Percentiles rank a stretch among this genome's conserved stretches.
Conservation (phyloP, 2,113 vertebrate species). For the Puffinus mauretanicus region DNA sequence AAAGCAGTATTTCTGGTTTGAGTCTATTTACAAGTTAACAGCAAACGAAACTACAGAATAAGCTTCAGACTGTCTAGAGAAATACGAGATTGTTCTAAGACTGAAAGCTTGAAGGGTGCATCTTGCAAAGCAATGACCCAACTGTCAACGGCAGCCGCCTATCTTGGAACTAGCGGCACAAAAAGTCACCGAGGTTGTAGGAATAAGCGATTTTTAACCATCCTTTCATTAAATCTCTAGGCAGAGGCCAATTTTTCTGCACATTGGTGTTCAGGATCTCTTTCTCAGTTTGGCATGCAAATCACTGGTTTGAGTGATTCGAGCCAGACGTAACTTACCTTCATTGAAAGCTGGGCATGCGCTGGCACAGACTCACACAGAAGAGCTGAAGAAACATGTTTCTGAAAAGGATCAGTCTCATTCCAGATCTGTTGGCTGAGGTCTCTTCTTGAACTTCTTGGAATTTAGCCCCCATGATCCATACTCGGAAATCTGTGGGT, state of each 20-base stretch:
- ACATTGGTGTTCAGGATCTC: not conserved
- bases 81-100: not conserved
- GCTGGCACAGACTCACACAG: not conserved
- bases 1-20: not conserved
- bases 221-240: not conserved
- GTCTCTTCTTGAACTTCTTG: not conserved
- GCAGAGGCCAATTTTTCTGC: not conserved
- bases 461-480: not conserved
- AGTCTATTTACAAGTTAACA: not conserved
- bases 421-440: not conserved
- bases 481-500: not conserved
- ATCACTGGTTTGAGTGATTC: not conserved
- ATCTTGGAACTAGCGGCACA: not conserved
- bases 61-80: not conserved
- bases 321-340: not conserved
- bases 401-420: not conserved
- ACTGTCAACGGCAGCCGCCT: accelerated
- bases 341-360: not conserved
- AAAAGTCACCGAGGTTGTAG: not conserved
- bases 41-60: not conserved
- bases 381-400: not conserved
- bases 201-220: not conserved
- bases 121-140: not conserved
- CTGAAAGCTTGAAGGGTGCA: not conserved
- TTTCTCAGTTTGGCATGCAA: not conserved